A percentile compares a stretch with the other conserved stretches of the same genome.
These are phyloP conservation scores for Ondatra zibethicus DNA, from an alignment of 2,113 vertebrate genomes.

Conservation along the genomic window DNA sequence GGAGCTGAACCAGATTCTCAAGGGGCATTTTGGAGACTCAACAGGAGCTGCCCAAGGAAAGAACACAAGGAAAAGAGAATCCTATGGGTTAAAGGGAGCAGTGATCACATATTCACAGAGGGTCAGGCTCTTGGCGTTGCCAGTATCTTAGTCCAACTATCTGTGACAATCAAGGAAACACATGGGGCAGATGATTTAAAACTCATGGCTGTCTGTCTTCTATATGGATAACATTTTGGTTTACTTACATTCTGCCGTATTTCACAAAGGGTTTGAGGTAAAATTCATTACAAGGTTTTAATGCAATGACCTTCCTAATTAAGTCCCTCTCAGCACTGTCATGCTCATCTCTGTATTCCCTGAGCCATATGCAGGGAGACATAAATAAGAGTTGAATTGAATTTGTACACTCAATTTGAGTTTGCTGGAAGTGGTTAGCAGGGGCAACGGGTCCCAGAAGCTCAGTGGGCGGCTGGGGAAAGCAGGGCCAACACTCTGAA, in stretches of 20 bases:
- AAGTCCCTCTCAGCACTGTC: constrained; percentile 66
- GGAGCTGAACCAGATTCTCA: background rate
- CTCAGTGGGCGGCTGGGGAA: constrained; percentile 54
- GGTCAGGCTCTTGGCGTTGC: background rate
- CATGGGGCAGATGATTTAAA: background rate
- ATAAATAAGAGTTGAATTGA: constrained; percentile 57
- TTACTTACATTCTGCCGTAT: constrained; percentile 58
- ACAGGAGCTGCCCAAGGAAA: background rate
- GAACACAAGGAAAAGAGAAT: background rate
- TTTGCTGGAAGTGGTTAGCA: constrained; percentile 31
- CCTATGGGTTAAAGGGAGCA: background rate
- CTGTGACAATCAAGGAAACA: background rate
- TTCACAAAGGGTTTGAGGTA: constrained; percentile 51
- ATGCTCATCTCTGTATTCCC: constrained; percentile 62
- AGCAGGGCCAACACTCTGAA: constrained; percentile 9
- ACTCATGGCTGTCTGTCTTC: constrained; percentile 34
- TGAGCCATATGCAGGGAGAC: constrained; percentile 58
- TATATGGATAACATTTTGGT: constrained; percentile 35
- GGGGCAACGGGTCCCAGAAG: constrained; percentile 64
- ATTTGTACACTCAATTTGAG: constrained; percentile 66
- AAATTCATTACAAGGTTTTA: constrained; percentile 53
- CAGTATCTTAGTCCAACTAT: background rate
- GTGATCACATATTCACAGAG: background rate
- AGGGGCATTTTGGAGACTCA: background rate
- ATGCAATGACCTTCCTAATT: constrained; percentile 76